Percentiles rank a stretch among this genome's conserved stretches.
Evolutionary conservation across 2,797 vertebrate species (phyloP).

Genomic region (Podarcis lilfordi): DNA sequence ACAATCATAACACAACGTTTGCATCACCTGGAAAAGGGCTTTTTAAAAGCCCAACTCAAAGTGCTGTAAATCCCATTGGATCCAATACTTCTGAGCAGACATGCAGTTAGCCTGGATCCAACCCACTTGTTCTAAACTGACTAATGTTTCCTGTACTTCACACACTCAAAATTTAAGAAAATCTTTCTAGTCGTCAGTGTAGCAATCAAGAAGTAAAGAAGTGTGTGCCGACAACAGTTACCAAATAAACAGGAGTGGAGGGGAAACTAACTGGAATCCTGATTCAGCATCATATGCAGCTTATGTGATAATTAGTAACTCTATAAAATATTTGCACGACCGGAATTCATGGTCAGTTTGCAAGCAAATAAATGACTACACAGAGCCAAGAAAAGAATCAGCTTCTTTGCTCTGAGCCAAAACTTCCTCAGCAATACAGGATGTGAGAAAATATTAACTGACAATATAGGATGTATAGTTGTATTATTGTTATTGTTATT

Average conservation of each 20-base stretch:
- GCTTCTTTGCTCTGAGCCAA: constrained; percentile 36
- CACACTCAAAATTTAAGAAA: not conserved
- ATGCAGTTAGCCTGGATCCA: too few species aligned
- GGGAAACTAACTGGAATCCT: constrained; percentile 15
- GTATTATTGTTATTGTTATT: not conserved
- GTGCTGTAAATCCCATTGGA: too few species aligned
- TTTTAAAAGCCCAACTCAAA: too few species aligned
- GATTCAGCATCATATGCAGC: constrained; percentile 28
- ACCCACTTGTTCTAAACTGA: not conserved
- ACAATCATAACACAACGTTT: too few species aligned
- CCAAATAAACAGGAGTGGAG: constrained; percentile 31
- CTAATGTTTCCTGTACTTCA: not conserved
- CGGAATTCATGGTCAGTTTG: constrained; percentile 43
- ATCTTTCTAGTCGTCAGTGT: not conserved
- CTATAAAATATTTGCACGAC: constrained; percentile 45
- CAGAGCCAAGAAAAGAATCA: constrained; percentile 40
- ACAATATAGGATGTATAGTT: constrained; percentile 50
- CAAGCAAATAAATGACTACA: constrained; percentile 20
- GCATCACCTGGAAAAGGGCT: too few species aligned
- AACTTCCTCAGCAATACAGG: constrained; percentile 32
- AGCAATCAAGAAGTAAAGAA: not conserved
- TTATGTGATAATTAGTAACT: constrained; percentile 37
- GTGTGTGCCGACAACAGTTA: constrained; percentile 1
- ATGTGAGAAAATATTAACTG: constrained; percentile 11
- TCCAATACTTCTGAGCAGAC: too few species aligned